Percentiles rank a stretch among this genome's conserved stretches.
Evolutionary conservation across 30 jellyfish, hydroid and myxozoan genomes (phyloP).

Genomic region (Cassiopea andromeda): DNA sequence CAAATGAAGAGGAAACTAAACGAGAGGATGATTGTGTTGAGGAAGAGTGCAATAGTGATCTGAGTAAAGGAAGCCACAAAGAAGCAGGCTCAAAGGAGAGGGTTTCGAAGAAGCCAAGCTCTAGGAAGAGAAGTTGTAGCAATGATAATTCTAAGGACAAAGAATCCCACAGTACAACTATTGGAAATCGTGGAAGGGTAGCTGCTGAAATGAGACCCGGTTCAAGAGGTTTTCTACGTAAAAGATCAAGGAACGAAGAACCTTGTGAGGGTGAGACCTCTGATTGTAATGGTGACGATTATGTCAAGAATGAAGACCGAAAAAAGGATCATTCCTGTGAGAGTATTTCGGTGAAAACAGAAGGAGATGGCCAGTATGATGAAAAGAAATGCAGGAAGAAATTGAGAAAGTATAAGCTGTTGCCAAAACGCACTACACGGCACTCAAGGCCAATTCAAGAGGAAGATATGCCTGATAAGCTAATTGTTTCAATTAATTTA

Average conservation of each 20-base stretch:
- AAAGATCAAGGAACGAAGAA: not conserved
- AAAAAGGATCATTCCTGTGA: not conserved
- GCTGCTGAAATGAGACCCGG: not conserved
- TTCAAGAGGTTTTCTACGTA: not conserved
- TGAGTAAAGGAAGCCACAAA: not conserved
- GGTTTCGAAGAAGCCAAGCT: not conserved
- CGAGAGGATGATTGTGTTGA: not conserved
- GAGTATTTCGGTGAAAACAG: not conserved
- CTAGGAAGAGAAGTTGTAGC: not conserved
- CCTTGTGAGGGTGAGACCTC: not conserved
- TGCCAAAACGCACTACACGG: slow-evolving; percentile 27
- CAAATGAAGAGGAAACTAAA: not conserved
- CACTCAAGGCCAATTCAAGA: slow-evolving; percentile 24
- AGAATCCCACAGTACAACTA: not conserved
- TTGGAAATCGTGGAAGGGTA: not conserved
- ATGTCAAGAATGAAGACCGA: not conserved
- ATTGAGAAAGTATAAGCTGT: not conserved
- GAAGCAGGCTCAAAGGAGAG: not conserved
- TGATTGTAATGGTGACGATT: not conserved
- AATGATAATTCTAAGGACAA: not conserved
- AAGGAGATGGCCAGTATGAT: not conserved
- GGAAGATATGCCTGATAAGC: slow-evolving; percentile 36
- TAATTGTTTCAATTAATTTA: slow-evolving; percentile 45
- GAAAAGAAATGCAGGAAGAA: not conserved
- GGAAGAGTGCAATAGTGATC: not conserved